phyloP scores from a whole-genome alignment of 2,797 vertebrate genomes.

The Hipposideros larvatus region DNA sequence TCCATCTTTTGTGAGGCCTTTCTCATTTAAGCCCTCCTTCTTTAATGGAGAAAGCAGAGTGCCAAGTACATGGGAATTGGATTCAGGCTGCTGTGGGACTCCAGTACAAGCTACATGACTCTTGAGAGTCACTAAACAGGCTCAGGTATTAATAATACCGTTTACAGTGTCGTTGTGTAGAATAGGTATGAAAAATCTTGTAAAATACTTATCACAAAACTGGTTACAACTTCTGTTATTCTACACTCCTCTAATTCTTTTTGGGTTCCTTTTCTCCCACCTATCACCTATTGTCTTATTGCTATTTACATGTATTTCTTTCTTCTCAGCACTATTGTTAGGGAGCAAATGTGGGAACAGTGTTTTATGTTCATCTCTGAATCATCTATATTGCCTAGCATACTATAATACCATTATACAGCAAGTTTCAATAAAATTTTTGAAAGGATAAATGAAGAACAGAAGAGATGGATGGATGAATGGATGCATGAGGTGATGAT shows the following conservation, averaged over 20 bases:
- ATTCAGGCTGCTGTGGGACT: neutral
- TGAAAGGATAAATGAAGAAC: slow-evolving; percentile 1
- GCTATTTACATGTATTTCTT: neutral
- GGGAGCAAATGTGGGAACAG: neutral
- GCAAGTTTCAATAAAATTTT: neutral
- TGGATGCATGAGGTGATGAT: neutral
- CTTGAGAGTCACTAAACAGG: neutral
- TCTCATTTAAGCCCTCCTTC: neutral
- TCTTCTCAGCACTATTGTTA: slow-evolving; percentile 19
- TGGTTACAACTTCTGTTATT: neutral
- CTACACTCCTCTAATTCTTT: neutral
- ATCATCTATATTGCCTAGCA: neutral
- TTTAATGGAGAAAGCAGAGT: neutral
- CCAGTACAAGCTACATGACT: neutral
- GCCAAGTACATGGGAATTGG: neutral
- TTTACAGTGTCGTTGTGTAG: neutral
- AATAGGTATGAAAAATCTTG: neutral
- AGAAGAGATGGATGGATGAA: neutral
- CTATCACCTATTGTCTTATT: neutral
- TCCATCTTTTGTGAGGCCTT: neutral
- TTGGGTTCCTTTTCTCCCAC: neutral
- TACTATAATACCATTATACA: neutral
- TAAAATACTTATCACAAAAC: neutral
- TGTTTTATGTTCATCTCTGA: neutral
- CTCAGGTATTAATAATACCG: neutral